phyloP scores from a whole-genome alignment of 2,888 invertebrate genomes.

The Octodonta nipae region DNA sequence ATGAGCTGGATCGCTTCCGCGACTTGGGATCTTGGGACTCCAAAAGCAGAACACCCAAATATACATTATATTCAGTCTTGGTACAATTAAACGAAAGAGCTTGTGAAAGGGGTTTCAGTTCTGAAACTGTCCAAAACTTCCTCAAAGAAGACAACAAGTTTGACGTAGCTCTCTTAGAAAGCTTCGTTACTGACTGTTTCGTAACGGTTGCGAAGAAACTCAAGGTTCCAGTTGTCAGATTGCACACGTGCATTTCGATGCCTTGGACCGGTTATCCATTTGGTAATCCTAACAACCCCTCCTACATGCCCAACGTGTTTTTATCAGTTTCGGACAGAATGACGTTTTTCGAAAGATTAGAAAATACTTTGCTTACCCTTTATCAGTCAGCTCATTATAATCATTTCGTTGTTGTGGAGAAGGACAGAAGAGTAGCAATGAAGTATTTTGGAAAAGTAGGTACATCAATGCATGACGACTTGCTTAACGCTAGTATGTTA shows the following conservation, averaged over 20 bases:
- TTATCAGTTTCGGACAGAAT: conserved; percentile 20
- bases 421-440: conserved; percentile 16
- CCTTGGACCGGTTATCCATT: conserved; percentile 19
- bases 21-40: too few relatives aligned
- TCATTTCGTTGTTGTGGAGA: conserved; percentile 4
- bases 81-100: not conserved
- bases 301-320: conserved; percentile 35
- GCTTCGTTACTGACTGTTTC: conserved; percentile 60
- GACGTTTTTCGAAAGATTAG: conserved; percentile 19
- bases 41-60: too few relatives aligned
- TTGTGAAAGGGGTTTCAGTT: conserved; percentile 2
- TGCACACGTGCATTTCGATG: not conserved
- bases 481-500: conserved; percentile 33
- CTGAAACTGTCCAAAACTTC: conserved; percentile 22
- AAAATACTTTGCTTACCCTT: conserved; percentile 15
- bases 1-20: too few relatives aligned
- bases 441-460: conserved; percentile 23
- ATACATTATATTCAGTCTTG: too few relatives aligned
- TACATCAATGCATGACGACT: conserved; percentile 8
- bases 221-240: conserved; percentile 39
- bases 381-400: not conserved
- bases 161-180: conserved; percentile 52
- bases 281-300: conserved; percentile 34
- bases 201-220: conserved; percentile 51
- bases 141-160: conserved; percentile 40